Evolutionary conservation across 1,140 invertebrate species (phyloP).

Genomic region (Drosophila fuyamai): DNA sequence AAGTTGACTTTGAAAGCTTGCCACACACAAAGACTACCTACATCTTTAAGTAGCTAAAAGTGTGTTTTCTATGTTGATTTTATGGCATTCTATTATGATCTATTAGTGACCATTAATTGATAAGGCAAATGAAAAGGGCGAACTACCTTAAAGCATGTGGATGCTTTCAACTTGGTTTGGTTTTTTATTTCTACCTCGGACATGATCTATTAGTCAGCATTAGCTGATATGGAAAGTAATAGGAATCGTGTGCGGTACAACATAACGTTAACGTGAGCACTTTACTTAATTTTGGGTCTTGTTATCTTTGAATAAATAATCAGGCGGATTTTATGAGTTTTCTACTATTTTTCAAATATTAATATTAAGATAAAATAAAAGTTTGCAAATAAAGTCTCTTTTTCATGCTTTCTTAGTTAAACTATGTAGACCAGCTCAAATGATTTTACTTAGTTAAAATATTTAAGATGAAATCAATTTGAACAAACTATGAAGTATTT

Average conservation of each 20-base stretch:
- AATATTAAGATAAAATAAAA: no score
- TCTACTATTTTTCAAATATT: background rate
- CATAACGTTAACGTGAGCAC: background rate
- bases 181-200: constrained; percentile 1
- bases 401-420: no score
- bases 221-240: constrained; percentile 1
- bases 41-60: constrained; percentile 55
- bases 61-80: constrained; percentile 52
- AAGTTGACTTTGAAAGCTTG: constrained; percentile 10
- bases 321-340: background rate
- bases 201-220: constrained; percentile 26
- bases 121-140: constrained; percentile 46
- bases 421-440: no score
- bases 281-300: background rate
- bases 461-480: no score
- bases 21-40: constrained; percentile 60
- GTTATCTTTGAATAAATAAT: no score
- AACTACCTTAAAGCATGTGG: constrained; percentile 20
- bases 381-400: no score
- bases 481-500: no score
- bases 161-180: background rate
- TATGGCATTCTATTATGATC: constrained; percentile 74
- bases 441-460: no score
- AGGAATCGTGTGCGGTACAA: constrained; percentile 7
- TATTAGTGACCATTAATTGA: constrained; percentile 76